Evolutionary conservation across 2,888 invertebrate species (phyloP).

Genomic region (Orthonychiurus folsomi): DNA sequence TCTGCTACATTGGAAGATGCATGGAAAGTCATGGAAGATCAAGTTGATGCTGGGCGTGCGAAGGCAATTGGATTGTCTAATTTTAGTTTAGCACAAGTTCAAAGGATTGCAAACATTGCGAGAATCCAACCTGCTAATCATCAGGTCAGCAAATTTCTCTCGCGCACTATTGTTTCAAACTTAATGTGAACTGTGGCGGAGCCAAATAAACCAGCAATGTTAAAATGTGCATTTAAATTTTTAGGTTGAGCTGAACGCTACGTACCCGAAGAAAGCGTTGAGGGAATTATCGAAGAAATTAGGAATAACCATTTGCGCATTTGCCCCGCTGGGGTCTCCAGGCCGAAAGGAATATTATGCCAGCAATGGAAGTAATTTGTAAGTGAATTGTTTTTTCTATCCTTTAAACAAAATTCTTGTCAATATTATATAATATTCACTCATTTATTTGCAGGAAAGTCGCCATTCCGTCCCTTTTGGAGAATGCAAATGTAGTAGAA

Average conservation of each 20-base stretch:
- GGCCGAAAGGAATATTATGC: conserved; percentile 22
- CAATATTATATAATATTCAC: neutral
- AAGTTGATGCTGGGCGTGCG: conserved; percentile 58
- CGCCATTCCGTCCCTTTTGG: conserved; percentile 30
- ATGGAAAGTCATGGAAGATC: conserved; percentile 60
- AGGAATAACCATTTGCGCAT: conserved; percentile 32
- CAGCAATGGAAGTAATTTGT: neutral
- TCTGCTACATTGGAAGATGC: conserved; percentile 55
- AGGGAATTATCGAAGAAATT: conserved; percentile 22
- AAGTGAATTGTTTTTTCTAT: conserved; percentile 1
- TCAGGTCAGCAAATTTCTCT: conserved; percentile 24
- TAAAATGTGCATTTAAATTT: conserved; percentile 3
- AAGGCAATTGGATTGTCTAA: conserved; percentile 80
- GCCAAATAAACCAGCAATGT: neutral
- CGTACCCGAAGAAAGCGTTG: conserved; percentile 26
- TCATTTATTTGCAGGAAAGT: conserved; percentile 20
- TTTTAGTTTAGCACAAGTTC: conserved; percentile 64
- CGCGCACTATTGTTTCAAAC: neutral
- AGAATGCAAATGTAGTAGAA: conserved; percentile 43
- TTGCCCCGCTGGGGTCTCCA: conserved; percentile 31
- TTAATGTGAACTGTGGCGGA: neutral
- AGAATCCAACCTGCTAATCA: conserved; percentile 56
- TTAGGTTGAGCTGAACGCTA: conserved; percentile 32
- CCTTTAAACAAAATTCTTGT: neutral
- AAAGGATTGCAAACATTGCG: conserved; percentile 54